Conservation (phyloP, 1,140 invertebrate species). For the Carposina sasakii region DNA sequence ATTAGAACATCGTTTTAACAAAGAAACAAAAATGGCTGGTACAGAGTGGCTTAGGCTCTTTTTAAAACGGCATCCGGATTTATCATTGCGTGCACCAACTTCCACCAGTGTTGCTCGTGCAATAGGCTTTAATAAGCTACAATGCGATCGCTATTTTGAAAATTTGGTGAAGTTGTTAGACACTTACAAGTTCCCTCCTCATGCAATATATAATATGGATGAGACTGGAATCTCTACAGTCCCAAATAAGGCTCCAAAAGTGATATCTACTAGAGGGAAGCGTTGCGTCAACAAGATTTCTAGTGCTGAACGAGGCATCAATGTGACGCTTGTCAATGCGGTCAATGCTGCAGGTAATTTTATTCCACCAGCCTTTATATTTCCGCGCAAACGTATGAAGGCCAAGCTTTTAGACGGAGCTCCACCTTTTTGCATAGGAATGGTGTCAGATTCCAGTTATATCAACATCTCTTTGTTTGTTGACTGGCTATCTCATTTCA, state of each 20-base stretch:
- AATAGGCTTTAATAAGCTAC: conserved; percentile 25
- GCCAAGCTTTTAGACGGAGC: conserved; percentile 23
- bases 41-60: neutral
- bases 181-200: conserved; percentile 18
- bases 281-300: conserved; percentile 33
- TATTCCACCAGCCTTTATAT: conserved; percentile 45
- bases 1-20: neutral
- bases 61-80: neutral
- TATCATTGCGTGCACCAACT: neutral
- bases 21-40: neutral
- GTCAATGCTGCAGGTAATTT: conserved; percentile 30
- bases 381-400: conserved; percentile 39
- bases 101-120: conserved; percentile 13
- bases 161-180: conserved; percentile 15
- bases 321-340: conserved; percentile 35
- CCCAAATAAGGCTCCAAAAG: conserved; percentile 34
- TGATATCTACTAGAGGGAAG: conserved; percentile 34
- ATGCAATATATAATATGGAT: conserved; percentile 44
- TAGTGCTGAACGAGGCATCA: conserved; percentile 38
- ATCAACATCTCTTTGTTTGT: conserved; percentile 33
- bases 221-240: conserved; percentile 45
- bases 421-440: conserved; percentile 37
- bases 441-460: conserved; percentile 32
- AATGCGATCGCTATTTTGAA: conserved; percentile 15
- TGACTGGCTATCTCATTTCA: conserved; percentile 48